Conservation (phyloP, 2,888 invertebrate genomes). For the Synergus gifuensis region DNA sequence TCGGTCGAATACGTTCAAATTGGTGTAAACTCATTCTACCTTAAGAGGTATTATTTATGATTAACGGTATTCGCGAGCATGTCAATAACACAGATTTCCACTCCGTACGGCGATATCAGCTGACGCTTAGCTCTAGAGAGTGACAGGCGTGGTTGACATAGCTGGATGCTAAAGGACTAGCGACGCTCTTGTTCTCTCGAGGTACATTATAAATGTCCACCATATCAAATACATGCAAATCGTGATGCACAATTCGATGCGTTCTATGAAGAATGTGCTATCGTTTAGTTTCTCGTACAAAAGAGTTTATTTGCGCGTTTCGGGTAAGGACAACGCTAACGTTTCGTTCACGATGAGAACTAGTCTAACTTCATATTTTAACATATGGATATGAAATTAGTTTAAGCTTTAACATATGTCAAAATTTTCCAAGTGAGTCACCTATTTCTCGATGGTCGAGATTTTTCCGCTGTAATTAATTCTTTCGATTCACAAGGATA, state of each 20-base stretch:
- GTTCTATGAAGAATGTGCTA: background rate
- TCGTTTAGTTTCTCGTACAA: too few relatives aligned
- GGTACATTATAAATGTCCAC: background rate
- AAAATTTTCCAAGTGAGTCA: too few relatives aligned
- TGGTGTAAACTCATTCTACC: slow-evolving; percentile 50
- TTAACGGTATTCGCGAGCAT: slow-evolving; percentile 72
- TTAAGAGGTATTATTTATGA: slow-evolving; percentile 68
- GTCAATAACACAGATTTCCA: slow-evolving; percentile 75
- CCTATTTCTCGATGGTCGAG: too few relatives aligned
- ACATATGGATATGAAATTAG: too few relatives aligned
- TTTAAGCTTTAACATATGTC: too few relatives aligned
- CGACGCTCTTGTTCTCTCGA: background rate
- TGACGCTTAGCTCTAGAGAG: slow-evolving; percentile 60
- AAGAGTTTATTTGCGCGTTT: too few relatives aligned
- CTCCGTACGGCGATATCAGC: slow-evolving; percentile 67
- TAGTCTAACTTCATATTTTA: too few relatives aligned
- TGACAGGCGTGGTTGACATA: slow-evolving; percentile 50
- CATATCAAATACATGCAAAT: background rate
- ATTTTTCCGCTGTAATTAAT: too few relatives aligned
- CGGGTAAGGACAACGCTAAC: too few relatives aligned
- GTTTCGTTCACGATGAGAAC: too few relatives aligned
- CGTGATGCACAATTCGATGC: background rate
- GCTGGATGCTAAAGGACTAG: background rate
- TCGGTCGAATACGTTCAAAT: slow-evolving; percentile 50
- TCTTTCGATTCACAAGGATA: too few relatives aligned